Conservation (phyloP, 2,888 invertebrate species). For the Epinotia bilunana region DNA sequence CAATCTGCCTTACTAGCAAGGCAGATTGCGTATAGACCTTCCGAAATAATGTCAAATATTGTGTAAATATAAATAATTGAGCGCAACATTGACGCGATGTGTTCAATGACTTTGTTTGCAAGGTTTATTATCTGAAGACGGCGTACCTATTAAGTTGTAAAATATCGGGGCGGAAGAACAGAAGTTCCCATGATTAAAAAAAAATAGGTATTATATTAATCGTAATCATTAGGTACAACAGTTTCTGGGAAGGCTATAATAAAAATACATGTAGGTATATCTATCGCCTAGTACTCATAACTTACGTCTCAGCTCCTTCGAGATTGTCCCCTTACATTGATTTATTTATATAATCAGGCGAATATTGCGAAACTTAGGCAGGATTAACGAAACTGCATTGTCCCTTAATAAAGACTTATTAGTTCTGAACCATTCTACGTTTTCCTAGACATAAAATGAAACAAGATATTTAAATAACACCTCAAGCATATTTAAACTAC, state of each 20-base stretch:
- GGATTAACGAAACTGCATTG: not conserved
- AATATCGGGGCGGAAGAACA: not conserved
- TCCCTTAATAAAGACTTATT: not conserved
- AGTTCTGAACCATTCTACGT: not conserved
- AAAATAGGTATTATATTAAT: too few relatives aligned
- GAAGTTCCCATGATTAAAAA: not conserved
- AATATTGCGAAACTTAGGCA: not conserved
- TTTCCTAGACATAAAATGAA: not conserved
- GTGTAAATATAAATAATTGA: constrained; percentile 29
- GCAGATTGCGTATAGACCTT: constrained; percentile 27
- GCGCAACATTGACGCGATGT: constrained; percentile 17
- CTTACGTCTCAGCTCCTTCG: too few relatives aligned
- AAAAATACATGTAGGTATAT: too few relatives aligned
- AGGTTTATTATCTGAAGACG: not conserved
- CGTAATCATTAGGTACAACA: too few relatives aligned
- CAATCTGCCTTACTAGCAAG: not conserved
- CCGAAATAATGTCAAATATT: constrained; percentile 33
- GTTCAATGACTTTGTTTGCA: constrained; percentile 14
- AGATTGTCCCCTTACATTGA: too few relatives aligned
- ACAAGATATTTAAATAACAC: not conserved
- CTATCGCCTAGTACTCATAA: too few relatives aligned
- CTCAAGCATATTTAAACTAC: not conserved
- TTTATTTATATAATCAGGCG: too few relatives aligned
- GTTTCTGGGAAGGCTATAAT: too few relatives aligned
- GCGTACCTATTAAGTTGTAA: not conserved